A percentile compares a stretch with the other conserved stretches of the same genome.
Conservation (phyloP, 2,113 vertebrate genomes). For the rabbit (Oryctolagus cuniculus) region mOryCun1.1 NC_091438.1:95782501-95783000, state of each 20-base stretch:
- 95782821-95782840: neutral
- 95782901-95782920: slow-evolving; percentile 11
- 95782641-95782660: neutral
- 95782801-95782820: neutral
- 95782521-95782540: neutral
- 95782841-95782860: neutral
- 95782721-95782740: neutral
- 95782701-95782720: neutral
- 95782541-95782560: neutral
- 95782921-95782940: neutral
- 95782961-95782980: neutral
- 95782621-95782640: neutral
- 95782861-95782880: neutral
- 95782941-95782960: neutral
- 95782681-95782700: neutral
- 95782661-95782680: neutral
- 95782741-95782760: neutral
- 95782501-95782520: neutral
- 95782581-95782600: neutral
- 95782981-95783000: neutral
- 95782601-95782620: neutral
- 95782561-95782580: neutral
- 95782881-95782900: neutral
- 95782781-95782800: neutral
- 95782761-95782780: neutral